A percentile compares a stretch with the other conserved stretches of the same genome.
phyloP scores from a whole-genome alignment of 2,797 vertebrate genomes.

The Notolabrus celidotus region DNA sequence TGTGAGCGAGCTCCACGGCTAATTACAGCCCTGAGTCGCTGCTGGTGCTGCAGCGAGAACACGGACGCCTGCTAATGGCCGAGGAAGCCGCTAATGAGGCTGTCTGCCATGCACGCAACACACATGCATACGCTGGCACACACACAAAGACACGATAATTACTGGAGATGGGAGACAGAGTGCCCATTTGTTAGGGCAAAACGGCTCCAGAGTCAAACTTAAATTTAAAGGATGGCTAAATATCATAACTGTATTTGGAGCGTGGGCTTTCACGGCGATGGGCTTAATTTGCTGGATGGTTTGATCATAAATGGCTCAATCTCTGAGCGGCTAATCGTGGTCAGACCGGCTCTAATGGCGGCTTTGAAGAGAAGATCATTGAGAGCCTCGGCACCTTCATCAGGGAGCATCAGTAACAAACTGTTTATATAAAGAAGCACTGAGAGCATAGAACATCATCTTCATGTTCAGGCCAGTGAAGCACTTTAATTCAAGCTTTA shows the following conservation, averaged over 20 bases:
- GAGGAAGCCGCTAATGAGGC: slow-evolving; percentile 70
- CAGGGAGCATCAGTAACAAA: not conserved
- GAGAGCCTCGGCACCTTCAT: not conserved
- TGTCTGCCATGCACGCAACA: slow-evolving; percentile 38
- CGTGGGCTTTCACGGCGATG: slow-evolving; percentile 29
- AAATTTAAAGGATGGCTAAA: slow-evolving; percentile 59
- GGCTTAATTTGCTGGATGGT: slow-evolving; percentile 47
- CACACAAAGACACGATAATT: slow-evolving; percentile 47
- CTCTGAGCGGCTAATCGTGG: not conserved
- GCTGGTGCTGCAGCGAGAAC: slow-evolving; percentile 56
- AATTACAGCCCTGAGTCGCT: slow-evolving; percentile 61
- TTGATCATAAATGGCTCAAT: slow-evolving; percentile 34
- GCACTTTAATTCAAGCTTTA: too few relatives aligned
- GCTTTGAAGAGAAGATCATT: slow-evolving; percentile 1
- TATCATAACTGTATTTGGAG: slow-evolving; percentile 46
- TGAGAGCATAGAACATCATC: too few relatives aligned
- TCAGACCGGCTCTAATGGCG: not conserved
- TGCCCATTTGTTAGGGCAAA: slow-evolving; percentile 57
- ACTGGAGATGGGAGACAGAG: slow-evolving; percentile 54
- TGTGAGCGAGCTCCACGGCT: slow-evolving; percentile 51
- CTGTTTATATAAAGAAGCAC: too few relatives aligned
- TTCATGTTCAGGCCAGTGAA: too few relatives aligned
- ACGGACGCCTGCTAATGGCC: slow-evolving; percentile 65
- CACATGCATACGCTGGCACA: slow-evolving; percentile 4
- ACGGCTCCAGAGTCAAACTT: slow-evolving; percentile 36